Conservation (phyloP, 2,113 vertebrate genomes). For the Diadophis punctatus region DNA sequence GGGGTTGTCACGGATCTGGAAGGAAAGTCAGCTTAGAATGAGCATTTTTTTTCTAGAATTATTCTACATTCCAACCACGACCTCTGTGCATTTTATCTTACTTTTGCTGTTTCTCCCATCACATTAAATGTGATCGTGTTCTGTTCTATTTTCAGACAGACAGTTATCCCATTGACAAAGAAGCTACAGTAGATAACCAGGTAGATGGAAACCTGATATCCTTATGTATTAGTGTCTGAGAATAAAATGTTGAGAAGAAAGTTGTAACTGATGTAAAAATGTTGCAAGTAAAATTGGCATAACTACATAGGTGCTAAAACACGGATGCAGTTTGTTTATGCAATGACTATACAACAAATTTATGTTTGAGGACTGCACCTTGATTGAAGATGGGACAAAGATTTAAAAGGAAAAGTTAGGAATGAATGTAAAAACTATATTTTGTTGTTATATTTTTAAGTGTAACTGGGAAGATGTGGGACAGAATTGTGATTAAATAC, state of each 20-base stretch:
- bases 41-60: background rate
- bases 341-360: background rate
- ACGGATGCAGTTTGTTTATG: background rate
- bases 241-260: background rate
- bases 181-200: background rate
- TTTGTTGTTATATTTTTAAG: background rate
- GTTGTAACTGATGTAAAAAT: background rate
- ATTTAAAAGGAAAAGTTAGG: background rate
- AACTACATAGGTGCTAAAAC: background rate
- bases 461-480: background rate
- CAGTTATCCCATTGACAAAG: background rate
- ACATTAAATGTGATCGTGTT: background rate
- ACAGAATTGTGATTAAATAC: background rate
- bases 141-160: background rate
- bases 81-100: background rate
- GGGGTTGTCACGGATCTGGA: background rate
- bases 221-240: background rate
- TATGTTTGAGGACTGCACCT: background rate
- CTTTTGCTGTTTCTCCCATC: background rate
- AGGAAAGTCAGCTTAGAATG: background rate
- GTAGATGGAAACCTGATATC: background rate
- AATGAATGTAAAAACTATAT: background rate
- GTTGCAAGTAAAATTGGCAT: background rate
- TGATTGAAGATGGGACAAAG: background rate
- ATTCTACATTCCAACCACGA: no score